Conservation (phyloP, 2,888 invertebrate genomes). For the Nephrotoma guestfalica region DNA sequence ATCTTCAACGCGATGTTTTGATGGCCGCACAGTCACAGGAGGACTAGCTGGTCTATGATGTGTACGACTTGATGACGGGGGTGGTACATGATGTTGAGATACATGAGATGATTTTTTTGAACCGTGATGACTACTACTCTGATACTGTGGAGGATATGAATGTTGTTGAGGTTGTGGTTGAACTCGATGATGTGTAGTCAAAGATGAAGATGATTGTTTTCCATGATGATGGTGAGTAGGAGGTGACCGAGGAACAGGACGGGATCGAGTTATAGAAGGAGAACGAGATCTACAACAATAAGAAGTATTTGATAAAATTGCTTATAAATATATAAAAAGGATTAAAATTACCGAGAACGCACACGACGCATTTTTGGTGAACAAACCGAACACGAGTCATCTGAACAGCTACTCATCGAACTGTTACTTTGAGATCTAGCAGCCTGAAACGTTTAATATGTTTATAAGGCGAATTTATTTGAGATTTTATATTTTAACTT, state of each 20-base stretch:
- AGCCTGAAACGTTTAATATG: constrained; percentile 15
- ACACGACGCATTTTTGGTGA: constrained; percentile 41
- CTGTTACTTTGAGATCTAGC: constrained; percentile 57
- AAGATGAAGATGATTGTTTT: constrained; percentile 18
- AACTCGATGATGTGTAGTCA: constrained; percentile 12
- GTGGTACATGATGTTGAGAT: constrained; percentile 4
- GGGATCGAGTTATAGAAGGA: constrained; percentile 39
- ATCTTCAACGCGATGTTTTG: constrained; percentile 21
- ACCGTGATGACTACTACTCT: background rate
- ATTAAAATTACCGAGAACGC: constrained; percentile 26
- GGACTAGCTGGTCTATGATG: constrained; percentile 25
- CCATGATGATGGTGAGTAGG: constrained; percentile 14
- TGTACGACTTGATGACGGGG: background rate
- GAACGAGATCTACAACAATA: constrained; percentile 36
- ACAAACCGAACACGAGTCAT: constrained; percentile 72
- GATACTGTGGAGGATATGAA: constrained; percentile 1
- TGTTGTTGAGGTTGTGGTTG: constrained; percentile 7
- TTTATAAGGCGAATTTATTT: background rate
- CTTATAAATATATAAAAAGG: background rate
- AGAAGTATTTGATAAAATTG: background rate
- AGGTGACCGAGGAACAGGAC: constrained; percentile 28
- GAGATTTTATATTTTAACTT: constrained; percentile 12
- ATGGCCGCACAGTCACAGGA: constrained; percentile 15
- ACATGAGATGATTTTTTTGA: background rate
- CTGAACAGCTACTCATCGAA: constrained; percentile 67